These are phyloP conservation scores for Leiothrix lutea DNA, from an alignment of 2,113 vertebrate genomes.

Conservation along the genomic window DNA sequence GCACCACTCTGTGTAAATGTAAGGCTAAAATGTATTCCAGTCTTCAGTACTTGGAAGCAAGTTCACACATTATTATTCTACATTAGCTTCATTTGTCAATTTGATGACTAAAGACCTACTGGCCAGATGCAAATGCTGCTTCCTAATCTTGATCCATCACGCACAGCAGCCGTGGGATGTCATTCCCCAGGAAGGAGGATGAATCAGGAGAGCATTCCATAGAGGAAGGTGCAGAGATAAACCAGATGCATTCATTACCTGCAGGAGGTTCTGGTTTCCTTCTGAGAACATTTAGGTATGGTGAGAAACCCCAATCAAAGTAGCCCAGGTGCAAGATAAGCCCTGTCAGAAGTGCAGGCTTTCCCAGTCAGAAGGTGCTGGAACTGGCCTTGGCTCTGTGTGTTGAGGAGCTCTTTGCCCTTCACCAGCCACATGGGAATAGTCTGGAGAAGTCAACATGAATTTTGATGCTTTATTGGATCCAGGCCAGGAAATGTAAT, in stretches of 20 bases:
- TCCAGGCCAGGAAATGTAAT: not conserved
- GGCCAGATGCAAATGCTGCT: constrained; percentile 69
- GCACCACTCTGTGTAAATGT: constrained; percentile 48
- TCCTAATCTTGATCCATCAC: constrained; percentile 67
- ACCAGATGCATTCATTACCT: constrained; percentile 20
- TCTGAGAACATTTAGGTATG: not conserved
- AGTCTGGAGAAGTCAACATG: not conserved
- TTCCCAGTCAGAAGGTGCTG: not conserved
- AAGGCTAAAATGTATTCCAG: constrained; percentile 23
- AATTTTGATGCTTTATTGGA: not conserved
- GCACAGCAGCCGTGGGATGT: not conserved
- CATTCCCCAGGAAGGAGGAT: constrained; percentile 2
- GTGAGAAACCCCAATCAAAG: not conserved
- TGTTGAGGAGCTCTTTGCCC: not conserved
- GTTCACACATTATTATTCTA: constrained; percentile 68
- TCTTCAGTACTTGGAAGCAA: constrained; percentile 51
- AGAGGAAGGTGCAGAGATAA: not conserved
- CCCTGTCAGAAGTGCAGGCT: not conserved
- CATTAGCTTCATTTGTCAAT: constrained; percentile 70
- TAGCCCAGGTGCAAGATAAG: not conserved
- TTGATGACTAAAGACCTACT: constrained; percentile 63
- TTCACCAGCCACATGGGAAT: not conserved
- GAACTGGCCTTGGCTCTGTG: not conserved
- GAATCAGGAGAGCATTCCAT: constrained; percentile 6
- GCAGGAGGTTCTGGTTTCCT: constrained; percentile 11